Evolutionary conservation across 2,888 invertebrate genomes (phyloP), one percentile per base, ranked within the genome.

Genomic region (Phyllotreta striolata): DNA sequence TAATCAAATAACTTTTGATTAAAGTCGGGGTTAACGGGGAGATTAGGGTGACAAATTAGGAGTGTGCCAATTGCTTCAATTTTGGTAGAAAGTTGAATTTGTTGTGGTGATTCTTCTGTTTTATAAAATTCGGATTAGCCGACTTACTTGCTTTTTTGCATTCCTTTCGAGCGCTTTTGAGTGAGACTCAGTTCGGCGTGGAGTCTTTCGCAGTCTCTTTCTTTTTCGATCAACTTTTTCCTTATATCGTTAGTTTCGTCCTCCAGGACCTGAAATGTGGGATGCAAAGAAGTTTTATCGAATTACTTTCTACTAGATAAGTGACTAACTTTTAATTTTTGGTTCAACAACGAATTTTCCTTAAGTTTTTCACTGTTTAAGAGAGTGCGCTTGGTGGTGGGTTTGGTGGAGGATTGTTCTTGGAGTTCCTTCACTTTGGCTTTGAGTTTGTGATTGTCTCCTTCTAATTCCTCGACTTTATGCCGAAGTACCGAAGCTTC

Each of bases 391-490:
- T 74, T 78, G 2, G 69, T 69, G 35, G 77, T 69, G 40, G 76
- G 79, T 73, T 81, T 84, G 14, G 80, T 81, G 47, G 85, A 83
- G 34, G 91, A 78, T 82, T 91, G 92, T 3, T 91, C 90, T 70
- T 91, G 88, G 35, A 94, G 82, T 70, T 93, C 92, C 73, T 89
- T 89, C 6, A 91, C 85, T 83, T 93, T 91, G 72, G 88, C 88
- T 77, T 88, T 90, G 9, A 89, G 81, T 51, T 87, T 87, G 64
- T 90, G 89, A 76, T 90, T 91, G 76, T 94, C 92, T 69, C 86
- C 87, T 82, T 95, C 94, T 69, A 93, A 82, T 73, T 92, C 92
- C 79, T 93, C 92, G 62, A 93, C 89, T 83, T 95, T 95, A 70
- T 91, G 87, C 44, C 92, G 86, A 67, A 95, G 83, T 64, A 93